Base-by-base conservation (phyloP, 1,140 invertebrate species). In the Branchinecta lindahli region DNA sequence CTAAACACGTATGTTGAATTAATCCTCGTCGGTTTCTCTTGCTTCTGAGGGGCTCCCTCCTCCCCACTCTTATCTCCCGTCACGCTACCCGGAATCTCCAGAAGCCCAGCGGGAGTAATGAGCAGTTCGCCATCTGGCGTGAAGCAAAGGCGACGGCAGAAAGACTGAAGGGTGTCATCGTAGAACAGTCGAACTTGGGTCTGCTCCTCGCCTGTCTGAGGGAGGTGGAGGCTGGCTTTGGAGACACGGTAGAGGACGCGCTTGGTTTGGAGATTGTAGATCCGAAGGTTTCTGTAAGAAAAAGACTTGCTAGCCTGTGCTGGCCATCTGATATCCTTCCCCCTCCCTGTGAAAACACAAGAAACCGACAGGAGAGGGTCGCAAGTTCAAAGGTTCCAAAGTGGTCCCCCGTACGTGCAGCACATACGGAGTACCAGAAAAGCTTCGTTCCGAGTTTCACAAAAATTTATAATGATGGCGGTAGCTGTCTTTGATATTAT, bases 121-220 rank as follows among this genome's bases (percentile, higher is more conserved):
- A 98, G 79, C 45, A 98, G 80, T 75, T 88, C 83, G 8, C 94
- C 96, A 80, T 96, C 92, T 9, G 91, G 89, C 66, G 89, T 90
- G 76, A 94, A 98, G 33, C 85, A 83, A 5, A 97, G 77, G 67
- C 96, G 83, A 67, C 95, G 82, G 76, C 91, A 97, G 79, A 92
- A 98, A 3, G 94, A 93, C 77, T 93, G 90, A 66, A 97, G 84
- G 0, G 93, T 95, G 77, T 97, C 94, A 78, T 98, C 95, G 76
- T 95, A 88, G 78, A 92, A 98, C 46, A 96, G 82, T 67, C 87
- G 82, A 6, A 73, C 73, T 33, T 69, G 45, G 12, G 45, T 8
- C 21, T 69, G 70, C 21, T 74, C 71, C 44, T 71, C 69, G 45
- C 18, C 33, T 18, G 46, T 45, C n/a, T 44, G 15, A 7, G 45